These are phyloP conservation scores for Kradibia gibbosae DNA, from an alignment of 1,140 invertebrate species.

Conservation along the genomic window DNA sequence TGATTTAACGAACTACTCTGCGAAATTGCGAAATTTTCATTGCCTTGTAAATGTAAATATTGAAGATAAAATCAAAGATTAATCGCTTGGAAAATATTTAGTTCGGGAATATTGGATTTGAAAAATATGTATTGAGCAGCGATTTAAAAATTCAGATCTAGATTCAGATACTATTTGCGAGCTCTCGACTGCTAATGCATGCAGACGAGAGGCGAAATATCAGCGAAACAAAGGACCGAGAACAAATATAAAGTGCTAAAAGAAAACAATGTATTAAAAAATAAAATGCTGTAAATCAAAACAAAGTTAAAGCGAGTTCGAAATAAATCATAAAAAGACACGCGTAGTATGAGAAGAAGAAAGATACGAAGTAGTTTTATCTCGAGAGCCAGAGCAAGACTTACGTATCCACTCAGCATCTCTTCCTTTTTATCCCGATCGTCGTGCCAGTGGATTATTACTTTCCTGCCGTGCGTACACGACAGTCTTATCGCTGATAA, in stretches of 20 bases:
- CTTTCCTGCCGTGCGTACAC: constrained; percentile 52
- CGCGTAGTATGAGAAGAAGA: constrained; percentile 47
- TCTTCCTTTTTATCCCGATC: constrained; percentile 57
- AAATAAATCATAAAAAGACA: neutral
- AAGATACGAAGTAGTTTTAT: constrained; percentile 52
- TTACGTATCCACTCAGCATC: constrained; percentile 49
- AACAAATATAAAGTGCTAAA: neutral
- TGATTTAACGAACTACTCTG: neutral
- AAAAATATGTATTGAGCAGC: neutral
- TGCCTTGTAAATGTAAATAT: neutral
- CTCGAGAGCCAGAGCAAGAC: constrained; percentile 54
- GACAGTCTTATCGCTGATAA: constrained; percentile 40
- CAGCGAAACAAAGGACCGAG: neutral
- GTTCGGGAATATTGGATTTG: neutral
- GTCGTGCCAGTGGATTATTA: constrained; percentile 58
- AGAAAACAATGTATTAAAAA: neutral
- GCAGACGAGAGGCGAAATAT: neutral
- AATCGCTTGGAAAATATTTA: neutral
- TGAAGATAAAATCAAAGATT: neutral
- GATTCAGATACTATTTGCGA: neutral
- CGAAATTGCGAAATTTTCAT: neutral
- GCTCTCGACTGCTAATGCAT: neutral
- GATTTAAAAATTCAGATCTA: neutral
- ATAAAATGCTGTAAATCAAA: neutral
- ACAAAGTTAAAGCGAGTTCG: neutral